phyloP scores from a whole-genome alignment of 1,140 invertebrate genomes.

The Eupeodes corollae region DNA sequence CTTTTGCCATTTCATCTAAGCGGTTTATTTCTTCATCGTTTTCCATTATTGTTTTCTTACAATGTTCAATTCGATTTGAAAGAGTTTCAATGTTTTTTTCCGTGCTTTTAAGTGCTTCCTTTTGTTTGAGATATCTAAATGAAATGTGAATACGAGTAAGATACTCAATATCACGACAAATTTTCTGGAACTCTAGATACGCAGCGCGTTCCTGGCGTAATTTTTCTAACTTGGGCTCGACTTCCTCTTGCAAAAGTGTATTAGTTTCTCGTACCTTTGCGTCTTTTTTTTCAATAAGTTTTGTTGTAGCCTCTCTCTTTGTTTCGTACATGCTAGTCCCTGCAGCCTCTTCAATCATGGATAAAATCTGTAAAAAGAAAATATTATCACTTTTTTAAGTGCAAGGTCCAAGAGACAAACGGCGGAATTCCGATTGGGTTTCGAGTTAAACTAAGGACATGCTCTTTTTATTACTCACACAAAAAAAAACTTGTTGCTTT shows the following conservation, averaged over 20 bases:
- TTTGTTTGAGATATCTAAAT: slow-evolving; percentile 21
- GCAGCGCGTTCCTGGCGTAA: slow-evolving; percentile 73
- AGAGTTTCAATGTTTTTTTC: slow-evolving; percentile 22
- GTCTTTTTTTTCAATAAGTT: slow-evolving; percentile 91
- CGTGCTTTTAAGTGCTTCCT: slow-evolving; percentile 16
- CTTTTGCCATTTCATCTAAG: slow-evolving; percentile 42
- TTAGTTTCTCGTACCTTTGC: slow-evolving; percentile 79
- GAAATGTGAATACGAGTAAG: slow-evolving; percentile 49
- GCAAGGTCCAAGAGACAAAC: too few relatives aligned
- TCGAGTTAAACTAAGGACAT: too few relatives aligned
- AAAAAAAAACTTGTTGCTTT: too few relatives aligned
- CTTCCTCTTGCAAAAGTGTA: slow-evolving; percentile 72
- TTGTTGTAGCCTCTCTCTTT: slow-evolving; percentile 80
- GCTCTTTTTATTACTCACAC: too few relatives aligned
- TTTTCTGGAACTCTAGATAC: slow-evolving; percentile 82
- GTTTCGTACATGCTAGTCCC: slow-evolving; percentile 96
- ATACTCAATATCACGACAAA: slow-evolving; percentile 77
- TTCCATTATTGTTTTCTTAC: slow-evolving; percentile 40
- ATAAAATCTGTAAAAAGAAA: slow-evolving; percentile 57
- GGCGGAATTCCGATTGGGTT: too few relatives aligned
- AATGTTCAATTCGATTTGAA: slow-evolving; percentile 18
- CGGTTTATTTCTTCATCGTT: slow-evolving; percentile 43
- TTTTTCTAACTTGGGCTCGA: slow-evolving; percentile 76
- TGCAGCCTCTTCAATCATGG: slow-evolving; percentile 98
- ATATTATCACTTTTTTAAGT: too few relatives aligned